Percentiles rank a stretch among this genome's conserved stretches.
Conservation (phyloP, 2,113 vertebrate species). For the Canis aureus region DNA sequence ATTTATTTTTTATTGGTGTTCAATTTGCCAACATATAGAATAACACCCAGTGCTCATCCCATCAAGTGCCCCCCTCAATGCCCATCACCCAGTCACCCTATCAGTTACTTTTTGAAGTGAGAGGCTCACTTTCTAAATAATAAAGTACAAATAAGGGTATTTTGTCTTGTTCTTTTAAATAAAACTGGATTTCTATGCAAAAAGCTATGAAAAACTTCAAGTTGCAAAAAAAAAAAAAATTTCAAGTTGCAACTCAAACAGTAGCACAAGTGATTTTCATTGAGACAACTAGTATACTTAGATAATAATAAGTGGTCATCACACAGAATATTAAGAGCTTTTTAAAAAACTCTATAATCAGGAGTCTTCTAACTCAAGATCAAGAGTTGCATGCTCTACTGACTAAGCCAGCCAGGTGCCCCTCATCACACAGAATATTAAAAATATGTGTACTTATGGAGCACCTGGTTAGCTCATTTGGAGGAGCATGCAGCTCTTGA, state of each 20-base stretch:
- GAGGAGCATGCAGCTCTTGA: background rate
- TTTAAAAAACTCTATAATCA: too few relatives aligned
- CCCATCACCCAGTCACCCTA: background rate
- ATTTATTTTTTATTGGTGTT: too few relatives aligned
- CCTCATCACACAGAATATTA: background rate
- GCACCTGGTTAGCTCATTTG: background rate
- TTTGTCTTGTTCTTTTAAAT: conserved; percentile 5
- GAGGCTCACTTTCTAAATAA: background rate
- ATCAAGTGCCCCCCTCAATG: too few relatives aligned
- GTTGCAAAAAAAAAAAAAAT: background rate
- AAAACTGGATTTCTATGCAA: background rate
- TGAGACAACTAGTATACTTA: background rate
- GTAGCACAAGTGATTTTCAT: background rate
- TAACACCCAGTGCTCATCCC: too few relatives aligned
- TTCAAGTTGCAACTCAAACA: background rate
- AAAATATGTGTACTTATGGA: background rate
- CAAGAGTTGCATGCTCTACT: background rate
- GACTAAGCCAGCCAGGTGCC: background rate
- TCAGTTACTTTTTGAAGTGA: background rate
- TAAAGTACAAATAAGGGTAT: background rate
- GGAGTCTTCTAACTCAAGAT: background rate
- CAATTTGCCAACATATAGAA: too few relatives aligned
- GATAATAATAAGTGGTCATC: background rate
- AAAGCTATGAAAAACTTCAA: background rate
- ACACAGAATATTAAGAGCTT: background rate